Percentiles rank a stretch among this genome's conserved stretches.
phyloP scores from a whole-genome alignment of 2,888 invertebrate genomes.

The Pachydiplax longipennis region DNA sequence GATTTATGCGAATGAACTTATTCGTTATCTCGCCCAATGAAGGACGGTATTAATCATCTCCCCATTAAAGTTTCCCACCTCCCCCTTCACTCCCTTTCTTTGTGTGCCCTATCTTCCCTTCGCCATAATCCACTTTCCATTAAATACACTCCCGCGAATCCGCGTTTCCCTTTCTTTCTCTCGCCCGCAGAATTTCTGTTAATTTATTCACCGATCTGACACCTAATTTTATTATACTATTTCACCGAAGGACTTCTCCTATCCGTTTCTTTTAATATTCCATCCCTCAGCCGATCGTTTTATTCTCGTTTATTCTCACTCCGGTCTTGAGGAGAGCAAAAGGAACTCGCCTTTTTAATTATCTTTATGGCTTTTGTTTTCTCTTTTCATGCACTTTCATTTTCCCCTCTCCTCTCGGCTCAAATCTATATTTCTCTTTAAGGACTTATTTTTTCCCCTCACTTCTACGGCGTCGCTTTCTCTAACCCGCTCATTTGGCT shows the following conservation, averaged over 20 bases:
- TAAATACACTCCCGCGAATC: not conserved
- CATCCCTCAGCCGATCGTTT: not conserved
- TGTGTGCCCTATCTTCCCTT: not conserved
- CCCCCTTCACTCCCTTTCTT: not conserved
- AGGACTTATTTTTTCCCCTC: no score
- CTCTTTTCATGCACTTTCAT: constrained; percentile 12
- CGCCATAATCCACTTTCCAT: not conserved
- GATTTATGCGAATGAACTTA: not conserved
- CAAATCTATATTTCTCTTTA: not conserved
- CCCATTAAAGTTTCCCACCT: not conserved
- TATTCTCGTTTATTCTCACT: not conserved
- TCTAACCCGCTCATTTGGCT: no score
- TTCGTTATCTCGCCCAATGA: no score
- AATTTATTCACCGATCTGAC: not conserved
- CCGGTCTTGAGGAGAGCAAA: no score
- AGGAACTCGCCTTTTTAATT: not conserved
- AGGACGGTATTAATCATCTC: no score
- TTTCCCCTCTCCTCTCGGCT: not conserved
- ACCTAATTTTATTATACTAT: not conserved
- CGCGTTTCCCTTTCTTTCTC: not conserved
- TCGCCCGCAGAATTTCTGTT: no score
- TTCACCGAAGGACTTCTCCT: not conserved
- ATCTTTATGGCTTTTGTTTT: not conserved
- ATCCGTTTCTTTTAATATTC: not conserved
- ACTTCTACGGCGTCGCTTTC: no score